phyloP scores from a whole-genome alignment of 2,797 vertebrate species.

The Dendrocincla fuliginosa region DNA sequence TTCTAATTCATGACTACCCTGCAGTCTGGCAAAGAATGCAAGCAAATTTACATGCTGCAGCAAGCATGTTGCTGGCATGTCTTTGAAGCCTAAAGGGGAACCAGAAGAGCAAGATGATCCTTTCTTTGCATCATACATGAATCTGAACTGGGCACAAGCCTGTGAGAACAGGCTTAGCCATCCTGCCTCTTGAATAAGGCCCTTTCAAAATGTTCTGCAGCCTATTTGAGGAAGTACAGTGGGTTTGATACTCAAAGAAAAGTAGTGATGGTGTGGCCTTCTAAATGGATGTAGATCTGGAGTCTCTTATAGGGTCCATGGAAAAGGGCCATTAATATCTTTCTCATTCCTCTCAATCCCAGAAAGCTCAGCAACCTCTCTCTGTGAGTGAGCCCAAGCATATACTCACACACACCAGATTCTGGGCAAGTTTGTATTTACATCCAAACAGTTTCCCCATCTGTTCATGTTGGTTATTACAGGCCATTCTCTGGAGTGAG shows the following conservation, averaged over 20 bases:
- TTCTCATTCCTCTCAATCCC: not conserved
- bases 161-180: not conserved
- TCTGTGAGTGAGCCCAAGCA: not conserved
- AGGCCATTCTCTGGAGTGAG: slow-evolving; percentile 41
- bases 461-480: slow-evolving; percentile 40
- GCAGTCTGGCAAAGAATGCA: not conserved
- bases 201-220: not conserved
- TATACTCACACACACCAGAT: not conserved
- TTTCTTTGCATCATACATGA: not conserved
- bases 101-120: not conserved
- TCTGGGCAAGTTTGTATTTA: slow-evolving; percentile 17
- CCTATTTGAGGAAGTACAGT: not conserved
- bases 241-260: not conserved
- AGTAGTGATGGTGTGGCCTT: not conserved
- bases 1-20: not conserved
- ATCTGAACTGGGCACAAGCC: not conserved
- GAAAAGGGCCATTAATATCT: not conserved
- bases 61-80: not conserved
- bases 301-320: not conserved
- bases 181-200: not conserved
- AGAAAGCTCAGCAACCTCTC: not conserved
- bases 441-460: slow-evolving; percentile 48
- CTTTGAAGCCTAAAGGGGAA: not conserved
- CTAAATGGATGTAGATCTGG: not conserved
- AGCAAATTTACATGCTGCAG: not conserved